Evolutionary conservation across 2,888 invertebrate genomes (phyloP), one percentile per base, ranked within the genome.

Genomic region (Pelosia muscerda): DNA sequence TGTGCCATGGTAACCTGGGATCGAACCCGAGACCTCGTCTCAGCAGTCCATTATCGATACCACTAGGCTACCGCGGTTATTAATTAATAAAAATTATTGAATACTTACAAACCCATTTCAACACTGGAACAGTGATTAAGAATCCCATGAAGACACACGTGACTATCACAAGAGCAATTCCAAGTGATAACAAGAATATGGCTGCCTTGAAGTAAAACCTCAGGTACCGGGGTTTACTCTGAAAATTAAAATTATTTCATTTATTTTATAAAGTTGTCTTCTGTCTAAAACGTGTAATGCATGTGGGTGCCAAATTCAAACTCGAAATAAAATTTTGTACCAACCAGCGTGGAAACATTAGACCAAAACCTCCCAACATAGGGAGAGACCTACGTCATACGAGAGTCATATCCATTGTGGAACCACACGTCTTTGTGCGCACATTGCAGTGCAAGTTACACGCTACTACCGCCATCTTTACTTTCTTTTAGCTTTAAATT

Each of bases 51-150:
- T n/a, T n/a, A n/a, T n/a, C n/a, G n/a, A n/a, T n/a, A n/a, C n/a
- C n/a, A n/a, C n/a, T n/a, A n/a, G n/a, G n/a, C n/a, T n/a, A n/a
- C n/a, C n/a, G n/a, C n/a, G n/a, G n/a, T n/a, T n/a, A n/a, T n/a
- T n/a, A 25, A 56, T 28, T 28, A 0, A 54, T 22, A 22, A 31
- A 57, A 54, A 38, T 61, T 38, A 6, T 42, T 10, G 15, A 22
- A 57, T 81, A 91, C 93, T 91, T 84, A 94, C 94, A 75, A 76
- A 91, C 87, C 90, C 91, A 93, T 66, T 88, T 88, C 2, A 94
- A 81, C 23, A 91, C 74, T 0, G 88, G 86, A 2, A 92, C 58
- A 0, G 93, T 87, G 8, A 88, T 88, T 13, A 90, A 13, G 69
- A 91, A 85, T 23, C 93, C 92, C 76, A 92, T 84, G 67, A 93